Evolutionary conservation across 2,113 vertebrate species (phyloP).

Genomic region (Brienomyrus longianalis): DNA sequence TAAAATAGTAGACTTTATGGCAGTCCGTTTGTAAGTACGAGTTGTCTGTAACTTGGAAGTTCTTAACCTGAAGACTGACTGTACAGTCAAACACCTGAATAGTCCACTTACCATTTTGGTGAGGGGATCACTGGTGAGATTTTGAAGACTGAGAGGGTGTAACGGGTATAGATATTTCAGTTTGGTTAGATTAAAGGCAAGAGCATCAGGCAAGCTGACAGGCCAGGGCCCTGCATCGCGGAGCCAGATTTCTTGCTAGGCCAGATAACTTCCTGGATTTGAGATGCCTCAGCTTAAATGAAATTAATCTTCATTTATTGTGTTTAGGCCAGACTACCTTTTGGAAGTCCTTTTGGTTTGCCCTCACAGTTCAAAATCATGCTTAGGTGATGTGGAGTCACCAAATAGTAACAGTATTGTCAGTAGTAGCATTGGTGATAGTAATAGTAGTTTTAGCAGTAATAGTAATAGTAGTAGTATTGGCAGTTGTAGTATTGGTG

Average conservation of each 20-base stretch:
- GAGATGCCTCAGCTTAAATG: neutral
- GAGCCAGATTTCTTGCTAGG: neutral
- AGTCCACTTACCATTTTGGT: neutral
- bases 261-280: neutral
- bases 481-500: no score
- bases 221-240: neutral
- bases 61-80: neutral
- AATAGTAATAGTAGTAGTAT: no score
- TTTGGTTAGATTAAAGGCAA: neutral
- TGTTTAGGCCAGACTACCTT: neutral
- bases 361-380: neutral
- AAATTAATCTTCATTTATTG: neutral
- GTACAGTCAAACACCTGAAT: neutral
- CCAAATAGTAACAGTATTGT: neutral
- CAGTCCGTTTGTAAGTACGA: no score
- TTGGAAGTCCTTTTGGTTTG: neutral
- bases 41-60: no score
- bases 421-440: neutral
- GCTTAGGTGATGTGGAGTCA: neutral
- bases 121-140: neutral
- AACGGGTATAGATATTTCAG: neutral
- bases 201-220: neutral
- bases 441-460: no score
- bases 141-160: neutral
- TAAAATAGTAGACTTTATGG: no score